A percentile compares a stretch with the other conserved stretches of the same genome.
phyloP scores from a whole-genome alignment of 2,888 invertebrate genomes.

The Sphaerophoria taeniata region DNA sequence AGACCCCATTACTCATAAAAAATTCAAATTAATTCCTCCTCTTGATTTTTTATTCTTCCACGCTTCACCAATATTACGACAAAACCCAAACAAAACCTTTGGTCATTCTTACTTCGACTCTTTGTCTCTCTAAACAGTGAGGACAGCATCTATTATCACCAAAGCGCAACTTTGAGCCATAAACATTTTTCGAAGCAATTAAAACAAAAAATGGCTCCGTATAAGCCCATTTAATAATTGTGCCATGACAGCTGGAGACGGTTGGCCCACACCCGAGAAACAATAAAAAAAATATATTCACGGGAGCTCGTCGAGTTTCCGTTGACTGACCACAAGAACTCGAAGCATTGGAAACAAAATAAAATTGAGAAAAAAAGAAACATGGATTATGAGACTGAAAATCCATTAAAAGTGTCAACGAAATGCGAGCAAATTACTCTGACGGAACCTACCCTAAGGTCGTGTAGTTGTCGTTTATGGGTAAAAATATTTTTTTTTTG shows the following conservation, averaged over 20 bases:
- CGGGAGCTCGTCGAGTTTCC: constrained; percentile 29
- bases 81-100: background rate
- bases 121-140: background rate
- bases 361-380: constrained; percentile 30
- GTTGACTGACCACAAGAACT: constrained; percentile 35
- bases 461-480: constrained; percentile 37
- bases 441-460: constrained; percentile 70
- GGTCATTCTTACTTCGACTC: background rate
- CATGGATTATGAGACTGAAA: constrained; percentile 62
- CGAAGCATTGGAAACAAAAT: constrained; percentile 26
- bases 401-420: constrained; percentile 68
- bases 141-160: constrained; percentile 61
- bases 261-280: constrained; percentile 17
- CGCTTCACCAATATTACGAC: background rate
- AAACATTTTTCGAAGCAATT: constrained; percentile 59
- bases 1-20: constrained; percentile 12
- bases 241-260: constrained; percentile 13
- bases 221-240: constrained; percentile 48
- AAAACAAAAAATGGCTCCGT: constrained; percentile 33
- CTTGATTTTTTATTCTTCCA: background rate
- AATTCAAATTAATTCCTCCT: constrained; percentile 47
- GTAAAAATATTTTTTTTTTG: constrained; percentile 1
- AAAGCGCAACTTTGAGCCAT: constrained; percentile 53
- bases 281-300: constrained; percentile 5
- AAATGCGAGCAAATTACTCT: constrained; percentile 67